Evolutionary conservation across 2,797 vertebrate genomes (phyloP), one percentile per base, ranked within the genome.

Genomic region (Myotis planiceps): DNA sequence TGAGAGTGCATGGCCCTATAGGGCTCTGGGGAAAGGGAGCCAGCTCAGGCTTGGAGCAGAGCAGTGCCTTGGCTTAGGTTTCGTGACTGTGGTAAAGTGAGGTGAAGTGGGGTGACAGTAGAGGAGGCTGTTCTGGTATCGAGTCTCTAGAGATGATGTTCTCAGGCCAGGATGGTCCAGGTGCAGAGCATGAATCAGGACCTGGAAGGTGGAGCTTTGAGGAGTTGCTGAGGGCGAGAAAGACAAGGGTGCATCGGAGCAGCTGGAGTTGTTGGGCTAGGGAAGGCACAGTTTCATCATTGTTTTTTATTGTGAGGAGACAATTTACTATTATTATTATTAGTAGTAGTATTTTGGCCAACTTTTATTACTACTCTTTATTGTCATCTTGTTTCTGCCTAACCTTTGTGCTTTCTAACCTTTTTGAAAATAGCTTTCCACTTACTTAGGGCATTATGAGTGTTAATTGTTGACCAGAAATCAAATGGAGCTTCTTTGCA

Each of bases 401-500:
- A 19, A 74, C 18, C 19, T 42, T 51, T 81, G 82, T 37, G 37
- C 4, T 91, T 39, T 39, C 42, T 78, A 45, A 76, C 13, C 25
- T 74, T 86, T 88, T 72, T 83, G 69, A 69, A 89, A 82, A 72
- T 14, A 23, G 76, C 4, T 3, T 23, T 7, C 13, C 21, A 21
- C 8, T 83, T 90, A 65, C 32, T 83, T 69, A 79, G 51, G 80
- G 37, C 37, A 37, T 66, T 63, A 7, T 32, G 32, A 49, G 23
- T 83, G 5, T 96, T 84, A 39, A 53, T 72, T 3, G 21, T 86
- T 68, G 55, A 84, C 29, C 8, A 68, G 76, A 74, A 90, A 69
- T 55, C 71, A 84, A 94, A 69, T 32, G 63, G 25, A 49, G 15
- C 93, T 82, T 95, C 69, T 95, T 74, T 88, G 51, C 25, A 63